Percentiles rank a stretch among this genome's conserved stretches.
Conservation (phyloP, 2,113 vertebrate genomes). For the Heptranchias perlo region DNA sequence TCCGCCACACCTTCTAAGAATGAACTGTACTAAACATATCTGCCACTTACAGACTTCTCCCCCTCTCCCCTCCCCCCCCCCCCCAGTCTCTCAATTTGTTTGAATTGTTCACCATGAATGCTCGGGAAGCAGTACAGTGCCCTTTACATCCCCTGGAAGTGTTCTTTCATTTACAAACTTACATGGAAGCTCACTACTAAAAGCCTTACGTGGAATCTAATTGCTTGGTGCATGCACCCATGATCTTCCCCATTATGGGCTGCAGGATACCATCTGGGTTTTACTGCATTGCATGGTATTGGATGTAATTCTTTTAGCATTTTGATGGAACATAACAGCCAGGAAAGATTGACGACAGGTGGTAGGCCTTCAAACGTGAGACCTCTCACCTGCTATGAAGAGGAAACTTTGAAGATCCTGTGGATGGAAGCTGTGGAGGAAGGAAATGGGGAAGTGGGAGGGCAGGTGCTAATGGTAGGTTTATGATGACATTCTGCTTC, state of each 20-base stretch:
- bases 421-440: neutral
- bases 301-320: neutral
- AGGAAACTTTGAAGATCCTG: neutral
- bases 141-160: neutral
- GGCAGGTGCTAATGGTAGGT: neutral
- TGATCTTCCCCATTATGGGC: neutral
- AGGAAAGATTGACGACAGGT: neutral
- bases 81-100: neutral
- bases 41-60: neutral
- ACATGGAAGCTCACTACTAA: neutral
- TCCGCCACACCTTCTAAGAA: neutral
- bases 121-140: neutral
- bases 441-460: neutral
- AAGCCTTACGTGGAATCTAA: no score
- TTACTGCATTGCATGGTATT: neutral
- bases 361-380: neutral
- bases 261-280: neutral
- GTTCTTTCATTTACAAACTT: neutral
- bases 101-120: neutral
- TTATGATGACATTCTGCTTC: neutral
- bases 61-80: neutral
- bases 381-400: neutral
- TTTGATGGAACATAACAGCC: neutral
- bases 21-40: neutral
- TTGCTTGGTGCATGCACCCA: neutral